Evolutionary conservation across 1,140 invertebrate genomes (phyloP).

Genomic region (Geopemphigus sp.): DNA sequence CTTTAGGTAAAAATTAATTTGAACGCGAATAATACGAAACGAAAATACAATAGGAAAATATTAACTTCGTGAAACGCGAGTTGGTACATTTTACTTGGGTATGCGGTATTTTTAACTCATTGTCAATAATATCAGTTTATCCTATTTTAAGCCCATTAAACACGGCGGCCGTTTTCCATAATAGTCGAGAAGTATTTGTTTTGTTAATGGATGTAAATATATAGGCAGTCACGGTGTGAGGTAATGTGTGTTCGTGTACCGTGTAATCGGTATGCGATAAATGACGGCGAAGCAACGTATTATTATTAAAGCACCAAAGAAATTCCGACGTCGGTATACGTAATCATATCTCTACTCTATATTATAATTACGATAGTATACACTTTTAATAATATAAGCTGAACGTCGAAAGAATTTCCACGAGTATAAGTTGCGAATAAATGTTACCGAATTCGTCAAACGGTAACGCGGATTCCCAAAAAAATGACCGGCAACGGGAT

Average conservation of each 20-base stretch:
- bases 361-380: slow-evolving; percentile 11
- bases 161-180: neutral
- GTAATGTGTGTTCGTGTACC: neutral
- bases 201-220: slow-evolving; percentile 30
- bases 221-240: neutral
- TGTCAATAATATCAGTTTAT: neutral
- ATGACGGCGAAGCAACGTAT: neutral
- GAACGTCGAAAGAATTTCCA: neutral
- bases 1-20: too few species aligned
- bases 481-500: neutral
- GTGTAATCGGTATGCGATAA: too few species aligned
- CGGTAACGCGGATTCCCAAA: neutral
- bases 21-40: too few species aligned
- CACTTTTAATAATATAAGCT: neutral
- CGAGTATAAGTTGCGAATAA: neutral
- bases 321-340: neutral
- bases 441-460: neutral
- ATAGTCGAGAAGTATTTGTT: slow-evolving; percentile 23
- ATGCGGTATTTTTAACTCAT: neutral
- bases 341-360: neutral
- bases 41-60: too few species aligned
- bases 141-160: neutral
- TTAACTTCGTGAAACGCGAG: too few species aligned
- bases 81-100: neutral
- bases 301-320: neutral